Base-by-base conservation (phyloP, 2,888 invertebrate genomes). In the Andrena fulva region DNA sequence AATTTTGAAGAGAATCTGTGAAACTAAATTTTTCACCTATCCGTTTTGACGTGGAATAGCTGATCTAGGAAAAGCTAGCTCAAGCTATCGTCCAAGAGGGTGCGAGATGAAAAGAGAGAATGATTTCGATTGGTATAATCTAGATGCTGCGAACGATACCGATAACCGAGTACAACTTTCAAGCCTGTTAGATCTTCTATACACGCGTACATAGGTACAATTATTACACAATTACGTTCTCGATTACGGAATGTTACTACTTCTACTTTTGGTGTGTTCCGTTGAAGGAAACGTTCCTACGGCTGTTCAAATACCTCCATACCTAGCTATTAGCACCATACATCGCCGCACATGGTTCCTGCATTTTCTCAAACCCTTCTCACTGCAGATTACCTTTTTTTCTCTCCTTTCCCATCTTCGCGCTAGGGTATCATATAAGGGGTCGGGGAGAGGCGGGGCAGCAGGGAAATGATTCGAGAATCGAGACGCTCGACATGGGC, bases 201-300 rank as follows among this genome's bases (percentile, higher is more conserved):
- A 27, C n/a, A 29, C n/a, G 12, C 42, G 42, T 12, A 42, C 42
- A 42, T 42, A 20, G 20, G 20, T 20, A 12, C 12, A 42, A 42
- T 42, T 42, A 12, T 42, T 35, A 33, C 52, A 16, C 27, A 35
- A 69, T 69, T 59, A 69, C 42, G 27, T n/a, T 54, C 27, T 42
- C 42, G 42, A 42, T 42, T 42, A 42, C 42, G 42, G 42, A 42
- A 42, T 16, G 42, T 42, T 42, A 42, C 42, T 42, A 10, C 52
- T 48, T 66, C 31, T 16, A 29, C 48, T 59, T 31, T 66, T 59
- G 42, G 54, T 8, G 29, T 24, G 16, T 16, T 56, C 56, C 67
- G 7, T 59, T 24, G 29, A 74, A 59, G 73, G 73, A 33, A 31
- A 59, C 16, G 16, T 31, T 24, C 12, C 20, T 31, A 20, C 7